Percentiles rank a stretch among this genome's conserved stretches.
phyloP scores from a whole-genome alignment of 2,888 invertebrate species.

The Oligia latruncula region DNA sequence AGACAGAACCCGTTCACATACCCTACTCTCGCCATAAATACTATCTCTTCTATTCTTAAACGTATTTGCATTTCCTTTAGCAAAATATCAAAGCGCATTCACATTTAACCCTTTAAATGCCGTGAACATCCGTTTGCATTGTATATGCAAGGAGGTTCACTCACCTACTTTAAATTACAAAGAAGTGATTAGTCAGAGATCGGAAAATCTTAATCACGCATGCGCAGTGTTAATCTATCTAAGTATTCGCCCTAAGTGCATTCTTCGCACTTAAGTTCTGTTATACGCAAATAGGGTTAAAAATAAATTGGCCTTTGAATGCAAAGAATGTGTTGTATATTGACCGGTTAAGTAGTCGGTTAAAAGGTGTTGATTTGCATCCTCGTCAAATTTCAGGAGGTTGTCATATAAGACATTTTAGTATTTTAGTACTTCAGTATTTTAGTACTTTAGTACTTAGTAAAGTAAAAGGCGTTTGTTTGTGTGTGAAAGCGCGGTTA shows the following conservation, averaged over 20 bases:
- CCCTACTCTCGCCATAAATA: conserved; percentile 3
- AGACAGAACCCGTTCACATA: not conserved
- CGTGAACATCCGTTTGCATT: conserved; percentile 55
- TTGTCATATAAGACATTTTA: too few relatives aligned
- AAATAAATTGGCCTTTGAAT: conserved; percentile 38
- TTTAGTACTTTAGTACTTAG: too few relatives aligned
- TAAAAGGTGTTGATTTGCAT: too few relatives aligned
- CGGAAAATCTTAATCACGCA: conserved; percentile 55
- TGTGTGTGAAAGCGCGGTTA: too few relatives aligned
- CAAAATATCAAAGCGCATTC: conserved; percentile 40
- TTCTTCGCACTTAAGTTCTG: conserved; percentile 53
- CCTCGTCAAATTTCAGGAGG: too few relatives aligned
- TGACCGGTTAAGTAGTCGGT: not conserved
- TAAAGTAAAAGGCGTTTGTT: too few relatives aligned
- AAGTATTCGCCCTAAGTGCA: conserved; percentile 36
- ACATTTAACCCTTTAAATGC: conserved; percentile 35
- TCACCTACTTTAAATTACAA: conserved; percentile 51
- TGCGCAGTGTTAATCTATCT: conserved; percentile 50
- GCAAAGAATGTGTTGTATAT: conserved; percentile 6
- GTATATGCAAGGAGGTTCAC: conserved; percentile 41
- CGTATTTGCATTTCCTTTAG: conserved; percentile 42
- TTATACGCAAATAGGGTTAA: conserved; percentile 49
- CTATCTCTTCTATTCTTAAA: conserved; percentile 20
- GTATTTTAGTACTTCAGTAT: too few relatives aligned
- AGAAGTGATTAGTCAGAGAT: conserved; percentile 53